Evolutionary conservation across 2,113 vertebrate species (phyloP).

Genomic region (Hippopotamus amphibius): DNA sequence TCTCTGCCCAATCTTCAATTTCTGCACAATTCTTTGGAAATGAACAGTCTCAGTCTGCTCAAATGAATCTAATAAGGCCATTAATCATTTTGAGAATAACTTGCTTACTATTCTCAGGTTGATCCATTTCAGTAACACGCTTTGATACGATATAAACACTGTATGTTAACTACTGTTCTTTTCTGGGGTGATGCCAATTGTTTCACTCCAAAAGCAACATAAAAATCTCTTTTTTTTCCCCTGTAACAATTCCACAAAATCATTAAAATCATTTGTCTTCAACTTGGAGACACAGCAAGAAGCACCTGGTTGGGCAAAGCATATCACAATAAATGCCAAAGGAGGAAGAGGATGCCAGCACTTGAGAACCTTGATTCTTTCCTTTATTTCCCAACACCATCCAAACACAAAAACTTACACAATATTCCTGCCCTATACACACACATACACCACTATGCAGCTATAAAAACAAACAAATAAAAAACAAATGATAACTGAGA

Average conservation of each 20-base stretch:
- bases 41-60: background rate
- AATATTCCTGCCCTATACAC: background rate
- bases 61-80: constrained; percentile 32
- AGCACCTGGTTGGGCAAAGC: background rate
- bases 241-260: background rate
- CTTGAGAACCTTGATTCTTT: accelerated
- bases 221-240: background rate
- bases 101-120: background rate
- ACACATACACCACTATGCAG: background rate
- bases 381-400: background rate
- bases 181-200: background rate
- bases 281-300: background rate
- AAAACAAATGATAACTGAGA: background rate
- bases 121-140: background rate
- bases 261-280: background rate
- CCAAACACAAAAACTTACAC: background rate
- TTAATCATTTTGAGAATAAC: constrained; percentile 51
- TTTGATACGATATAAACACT: background rate
- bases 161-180: background rate
- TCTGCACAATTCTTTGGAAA: background rate
- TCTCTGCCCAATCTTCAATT: background rate
- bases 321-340: background rate
- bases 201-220: background rate
- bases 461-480: background rate
- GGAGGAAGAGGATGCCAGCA: background rate